Conservation (phyloP, 2,888 invertebrate species). For the Agonopterix heracliana region DNA sequence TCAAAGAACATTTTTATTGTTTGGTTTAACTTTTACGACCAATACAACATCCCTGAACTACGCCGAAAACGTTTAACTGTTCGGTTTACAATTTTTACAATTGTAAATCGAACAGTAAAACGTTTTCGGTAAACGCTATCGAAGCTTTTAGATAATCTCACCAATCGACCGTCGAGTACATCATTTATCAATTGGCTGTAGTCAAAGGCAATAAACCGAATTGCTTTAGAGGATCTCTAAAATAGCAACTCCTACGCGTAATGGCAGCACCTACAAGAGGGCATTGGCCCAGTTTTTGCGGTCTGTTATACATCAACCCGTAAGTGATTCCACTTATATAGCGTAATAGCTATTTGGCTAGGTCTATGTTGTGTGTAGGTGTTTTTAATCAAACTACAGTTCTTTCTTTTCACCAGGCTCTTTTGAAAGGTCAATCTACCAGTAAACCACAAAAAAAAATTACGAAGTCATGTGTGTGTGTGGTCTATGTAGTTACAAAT, state of each 20-base stretch:
- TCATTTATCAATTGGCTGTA: slow-evolving; percentile 3
- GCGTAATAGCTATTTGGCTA: slow-evolving; percentile 2
- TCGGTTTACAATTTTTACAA: too few relatives aligned
- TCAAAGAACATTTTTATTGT: too few relatives aligned
- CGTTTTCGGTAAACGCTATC: neutral
- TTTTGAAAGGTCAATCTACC: too few relatives aligned
- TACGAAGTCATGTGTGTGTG: too few relatives aligned
- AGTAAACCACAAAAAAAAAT: too few relatives aligned
- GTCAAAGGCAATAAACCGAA: slow-evolving; percentile 2
- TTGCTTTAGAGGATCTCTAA: slow-evolving; percentile 8
- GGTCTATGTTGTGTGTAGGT: neutral
- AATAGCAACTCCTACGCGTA: slow-evolving; percentile 19
- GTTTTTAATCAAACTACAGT: neutral
- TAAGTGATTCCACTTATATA: slow-evolving; percentile 4
- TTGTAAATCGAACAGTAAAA: too few relatives aligned
- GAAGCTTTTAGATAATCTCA: slow-evolving; percentile 3
- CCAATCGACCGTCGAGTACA: slow-evolving; percentile 1
- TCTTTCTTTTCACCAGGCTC: too few relatives aligned
- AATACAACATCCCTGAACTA: too few relatives aligned
- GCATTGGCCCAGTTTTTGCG: slow-evolving; percentile 38
- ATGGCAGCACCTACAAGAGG: slow-evolving; percentile 15
- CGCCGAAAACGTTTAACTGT: too few relatives aligned
- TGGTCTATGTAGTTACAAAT: too few relatives aligned
- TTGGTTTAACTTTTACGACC: too few relatives aligned
- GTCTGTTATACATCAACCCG: slow-evolving; percentile 6